Percentiles rank a stretch among this genome's conserved stretches.
phyloP scores from a whole-genome alignment of 1,140 invertebrate species.

The Yoshiicerus persimilis region DNA sequence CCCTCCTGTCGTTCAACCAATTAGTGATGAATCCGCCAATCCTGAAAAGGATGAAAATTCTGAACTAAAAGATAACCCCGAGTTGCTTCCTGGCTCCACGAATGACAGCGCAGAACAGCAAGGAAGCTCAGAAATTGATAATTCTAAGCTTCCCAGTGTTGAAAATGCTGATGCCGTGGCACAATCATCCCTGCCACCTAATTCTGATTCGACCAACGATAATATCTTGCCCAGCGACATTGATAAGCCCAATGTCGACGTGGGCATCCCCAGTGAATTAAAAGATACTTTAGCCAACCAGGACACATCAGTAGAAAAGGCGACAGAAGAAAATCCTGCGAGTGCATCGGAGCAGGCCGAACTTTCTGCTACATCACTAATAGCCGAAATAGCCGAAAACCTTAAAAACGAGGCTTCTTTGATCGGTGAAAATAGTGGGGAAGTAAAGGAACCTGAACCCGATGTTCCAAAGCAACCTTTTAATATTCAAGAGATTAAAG shows the following conservation, averaged over 20 bases:
- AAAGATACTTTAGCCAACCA: not conserved
- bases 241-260: not conserved
- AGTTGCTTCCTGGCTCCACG: not conserved
- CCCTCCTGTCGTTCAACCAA: not conserved
- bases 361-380: not conserved
- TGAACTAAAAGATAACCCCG: not conserved
- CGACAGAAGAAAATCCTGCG: not conserved
- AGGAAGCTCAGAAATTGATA: not conserved
- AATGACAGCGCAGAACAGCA: not conserved
- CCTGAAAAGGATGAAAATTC: not conserved
- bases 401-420: not conserved
- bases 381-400: not conserved
- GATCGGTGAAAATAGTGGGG: not conserved
- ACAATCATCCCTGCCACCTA: no score
- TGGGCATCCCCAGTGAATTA: not conserved
- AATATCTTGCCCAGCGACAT: no score
- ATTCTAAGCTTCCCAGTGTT: no score
- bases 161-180: not conserved
- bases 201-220: no score
- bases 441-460: not conserved
- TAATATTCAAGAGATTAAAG: slow-evolving; percentile 38
- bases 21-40: not conserved
- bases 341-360: not conserved
- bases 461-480: slow-evolving; percentile 30
- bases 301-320: not conserved